Base-by-base conservation (phyloP, 2,888 invertebrate species). In the Lamellibrachia columna region DNA sequence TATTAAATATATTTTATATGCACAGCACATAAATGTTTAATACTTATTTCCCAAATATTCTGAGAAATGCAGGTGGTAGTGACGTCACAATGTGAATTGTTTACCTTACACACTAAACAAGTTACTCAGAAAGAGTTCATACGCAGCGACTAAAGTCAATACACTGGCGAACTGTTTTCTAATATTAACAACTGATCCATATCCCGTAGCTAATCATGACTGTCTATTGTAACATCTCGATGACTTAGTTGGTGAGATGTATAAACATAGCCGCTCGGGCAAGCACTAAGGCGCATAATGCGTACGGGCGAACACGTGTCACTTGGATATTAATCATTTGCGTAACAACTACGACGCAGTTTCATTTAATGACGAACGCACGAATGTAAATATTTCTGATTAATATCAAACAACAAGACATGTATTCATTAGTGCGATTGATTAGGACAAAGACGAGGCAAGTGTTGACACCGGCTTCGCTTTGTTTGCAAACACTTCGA, bases 341-440 rank as follows among this genome's bases (percentile, higher is more conserved):
- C 75, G 75, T 75, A 75, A 75, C 75, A 75, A 75, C 75, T 1
- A 75, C 75, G 75, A 6, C 6, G 11, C 75, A 75, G 75, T 75
- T 75, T 75, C 75, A n/a, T 15, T 75, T 75, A 75, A 75, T 75
- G 75, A 75, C 75, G 75, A 75, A n/a, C 75, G 75, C 75, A 15
- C 75, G 75, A 11, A 6, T 75, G 75, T 75, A 75, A 75, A 75
- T 75, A 75, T 75, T 75, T n/a, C 75, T 75, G 75, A 75, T 75
- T 75, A 75, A 75, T 75, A 75, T 75, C 75, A 75, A 75, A 75
- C 75, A 75, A 22, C 75, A 6, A 11, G 75, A 22, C 75, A n/a
- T 22, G 75, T 75, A 15, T 75, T 6, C 22, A 75, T 75, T 75
- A n/a, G 75, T 75, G n/a, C 75, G 75, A 11, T 1, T 75, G 75